Evolutionary conservation across 2,888 invertebrate species (phyloP).

Genomic region (Mythimna lalbum): DNA sequence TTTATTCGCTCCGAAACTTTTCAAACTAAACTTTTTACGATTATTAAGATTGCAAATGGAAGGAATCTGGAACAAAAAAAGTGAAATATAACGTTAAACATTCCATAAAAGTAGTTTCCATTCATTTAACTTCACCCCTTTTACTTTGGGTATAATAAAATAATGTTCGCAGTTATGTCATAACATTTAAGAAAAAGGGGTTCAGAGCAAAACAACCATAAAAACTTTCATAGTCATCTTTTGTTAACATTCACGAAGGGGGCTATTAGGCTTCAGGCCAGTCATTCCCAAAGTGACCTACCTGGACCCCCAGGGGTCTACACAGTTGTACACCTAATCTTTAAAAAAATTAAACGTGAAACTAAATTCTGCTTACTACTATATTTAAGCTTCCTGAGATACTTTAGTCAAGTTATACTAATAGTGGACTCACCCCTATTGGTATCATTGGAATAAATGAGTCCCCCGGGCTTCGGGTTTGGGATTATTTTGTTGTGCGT

Average conservation of each 20-base stretch:
- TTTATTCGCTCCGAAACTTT: conserved; percentile 3
- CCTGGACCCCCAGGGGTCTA: not conserved
- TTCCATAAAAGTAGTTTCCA: conserved; percentile 41
- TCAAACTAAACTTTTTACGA: conserved; percentile 16
- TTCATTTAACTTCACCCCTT: conserved; percentile 46
- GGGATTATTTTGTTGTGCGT: too few species aligned
- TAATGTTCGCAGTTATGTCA: conserved; percentile 49
- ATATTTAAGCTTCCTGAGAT: not conserved
- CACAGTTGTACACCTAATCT: too few species aligned
- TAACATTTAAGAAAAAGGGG: conserved; percentile 56
- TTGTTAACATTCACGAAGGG: conserved; percentile 42
- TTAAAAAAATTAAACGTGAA: too few species aligned
- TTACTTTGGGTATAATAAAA: conserved; percentile 48
- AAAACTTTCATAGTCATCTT: conserved; percentile 43
- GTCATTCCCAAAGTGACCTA: not conserved
- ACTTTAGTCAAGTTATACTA: not conserved
- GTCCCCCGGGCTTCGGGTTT: too few species aligned
- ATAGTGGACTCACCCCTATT: not conserved
- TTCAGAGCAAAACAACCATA: conserved; percentile 34
- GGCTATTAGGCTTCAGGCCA: not conserved
- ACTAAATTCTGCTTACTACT: not conserved
- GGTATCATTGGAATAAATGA: too few species aligned
- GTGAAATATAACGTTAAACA: conserved; percentile 20
- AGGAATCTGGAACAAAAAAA: conserved; percentile 10
- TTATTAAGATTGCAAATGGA: conserved; percentile 10